Evolutionary conservation across 2,888 invertebrate genomes (phyloP), one percentile per base, ranked within the genome.

Genomic region (Cephus pulcher): DNA sequence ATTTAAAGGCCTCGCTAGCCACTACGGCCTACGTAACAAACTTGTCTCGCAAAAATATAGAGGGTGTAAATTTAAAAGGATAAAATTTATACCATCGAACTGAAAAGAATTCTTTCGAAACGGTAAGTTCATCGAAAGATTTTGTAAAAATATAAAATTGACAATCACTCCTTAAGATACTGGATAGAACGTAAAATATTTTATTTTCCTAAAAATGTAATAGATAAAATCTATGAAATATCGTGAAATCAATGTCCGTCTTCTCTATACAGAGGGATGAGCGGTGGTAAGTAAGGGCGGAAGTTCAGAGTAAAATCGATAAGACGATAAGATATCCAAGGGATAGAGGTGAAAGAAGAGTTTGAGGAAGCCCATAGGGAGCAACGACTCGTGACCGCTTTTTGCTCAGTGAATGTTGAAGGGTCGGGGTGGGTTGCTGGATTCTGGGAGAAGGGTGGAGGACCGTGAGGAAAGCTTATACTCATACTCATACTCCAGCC

Each of bases 371-470:
- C 85, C 86, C 84, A 80, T 76, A 76, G 87, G 82, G 85, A 88
- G 85, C 83, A 85, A 84, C 86, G 88, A 86, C 86, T 87, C 84
- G 84, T 85, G 86, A 87, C 88, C 85, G 84, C 84, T 84, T 89
- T 89, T 88, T 87, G 84, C 87, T 86, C 84, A 84, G 84, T 74
- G 80, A 82, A 85, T 84, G 80, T 74, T 79, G 78, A 76, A 69
- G 74, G 56, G 56, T 2, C 2, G 56, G 56, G 23, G 37, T 37
- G 12, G 56, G 56, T 56, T 56, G 56, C 23, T 56, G 23, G 23
- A 15, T 56, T 56, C 56, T 56, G 56, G 23, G 56, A 56, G 9
- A 23, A 56, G 56, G 80, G 80, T 79, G 79, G 80, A 83, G 82
- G 82, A 75, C 71, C 56, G 37, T 56, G 73, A 79, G 81, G 79